phyloP scores from a whole-genome alignment of 1,140 invertebrate species.

The Papilio dardanus region DNA sequence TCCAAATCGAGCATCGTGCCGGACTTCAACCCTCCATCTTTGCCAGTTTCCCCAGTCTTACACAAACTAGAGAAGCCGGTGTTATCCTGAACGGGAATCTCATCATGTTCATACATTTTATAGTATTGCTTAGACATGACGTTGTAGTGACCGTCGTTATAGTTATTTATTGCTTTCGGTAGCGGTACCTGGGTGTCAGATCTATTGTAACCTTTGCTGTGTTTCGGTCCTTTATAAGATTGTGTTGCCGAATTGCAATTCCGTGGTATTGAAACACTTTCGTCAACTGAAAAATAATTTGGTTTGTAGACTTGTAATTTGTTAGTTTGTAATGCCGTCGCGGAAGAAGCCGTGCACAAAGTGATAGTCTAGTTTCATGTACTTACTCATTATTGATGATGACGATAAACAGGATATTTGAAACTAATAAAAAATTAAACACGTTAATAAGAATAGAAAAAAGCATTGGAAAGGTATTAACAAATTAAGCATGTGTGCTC shows the following conservation, averaged over 20 bases:
- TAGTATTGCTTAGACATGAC: conserved; percentile 52
- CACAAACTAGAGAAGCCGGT: conserved; percentile 41
- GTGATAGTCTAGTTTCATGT: not conserved
- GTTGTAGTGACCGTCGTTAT: not conserved
- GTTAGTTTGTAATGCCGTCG: not conserved
- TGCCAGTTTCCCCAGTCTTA: conserved; percentile 36
- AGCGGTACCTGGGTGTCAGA: not conserved
- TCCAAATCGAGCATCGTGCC: conserved; percentile 61
- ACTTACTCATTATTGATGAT: conserved; percentile 9
- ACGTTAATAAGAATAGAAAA: not conserved
- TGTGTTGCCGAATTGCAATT: conserved; percentile 4
- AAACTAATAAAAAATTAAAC: not conserved
- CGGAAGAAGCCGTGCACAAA: not conserved
- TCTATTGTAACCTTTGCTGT: not conserved
- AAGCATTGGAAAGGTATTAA: not conserved
- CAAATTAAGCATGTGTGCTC: too few species aligned
- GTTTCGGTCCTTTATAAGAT: not conserved
- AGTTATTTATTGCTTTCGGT: not conserved
- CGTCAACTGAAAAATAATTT: not conserved
- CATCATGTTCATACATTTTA: conserved; percentile 65
- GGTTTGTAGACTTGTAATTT: not conserved
- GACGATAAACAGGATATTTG: conserved; percentile 16
- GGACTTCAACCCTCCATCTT: conserved; percentile 41
- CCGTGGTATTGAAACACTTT: not conserved
- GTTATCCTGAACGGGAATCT: conserved; percentile 62